A percentile compares a stretch with the other conserved stretches of the same genome.
phyloP scores from a whole-genome alignment of 1,140 invertebrate genomes.

The Drosophila arawakana region DNA sequence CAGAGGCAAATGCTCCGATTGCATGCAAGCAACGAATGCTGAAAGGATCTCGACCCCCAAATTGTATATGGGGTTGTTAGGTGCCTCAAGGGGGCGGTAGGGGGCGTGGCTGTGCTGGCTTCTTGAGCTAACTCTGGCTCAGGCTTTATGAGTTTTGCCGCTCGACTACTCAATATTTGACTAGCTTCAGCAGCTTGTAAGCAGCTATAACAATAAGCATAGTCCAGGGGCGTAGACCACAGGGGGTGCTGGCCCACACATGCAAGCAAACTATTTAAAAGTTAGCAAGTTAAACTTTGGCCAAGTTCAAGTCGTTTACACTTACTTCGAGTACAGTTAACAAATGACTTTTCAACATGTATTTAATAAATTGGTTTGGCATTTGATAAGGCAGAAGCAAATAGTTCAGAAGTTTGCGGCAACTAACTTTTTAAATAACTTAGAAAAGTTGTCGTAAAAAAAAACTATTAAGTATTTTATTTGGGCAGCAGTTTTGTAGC shows the following conservation, averaged over 20 bases:
- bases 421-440: too few species aligned
- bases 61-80: too few species aligned
- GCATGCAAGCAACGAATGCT: constrained; percentile 66
- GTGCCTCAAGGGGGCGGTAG: too few species aligned
- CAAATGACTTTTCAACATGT: too few species aligned
- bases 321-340: not conserved
- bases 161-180: constrained; percentile 53
- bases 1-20: constrained; percentile 65
- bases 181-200: constrained; percentile 30
- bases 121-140: constrained; percentile 28
- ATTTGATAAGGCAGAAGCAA: too few species aligned
- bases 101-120: constrained; percentile 3
- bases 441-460: too few species aligned
- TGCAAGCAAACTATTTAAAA: not conserved
- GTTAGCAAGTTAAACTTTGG: not conserved
- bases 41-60: constrained; percentile 36
- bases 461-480: too few species aligned
- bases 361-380: too few species aligned
- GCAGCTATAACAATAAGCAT: not conserved
- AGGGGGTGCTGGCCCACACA: not conserved
- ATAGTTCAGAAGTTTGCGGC: too few species aligned
- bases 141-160: constrained; percentile 46
- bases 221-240: constrained; percentile 8
- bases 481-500: too few species aligned
- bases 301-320: not conserved